phyloP scores from a whole-genome alignment of 2,797 vertebrate genomes.

The Crypturellus tataupa region DNA sequence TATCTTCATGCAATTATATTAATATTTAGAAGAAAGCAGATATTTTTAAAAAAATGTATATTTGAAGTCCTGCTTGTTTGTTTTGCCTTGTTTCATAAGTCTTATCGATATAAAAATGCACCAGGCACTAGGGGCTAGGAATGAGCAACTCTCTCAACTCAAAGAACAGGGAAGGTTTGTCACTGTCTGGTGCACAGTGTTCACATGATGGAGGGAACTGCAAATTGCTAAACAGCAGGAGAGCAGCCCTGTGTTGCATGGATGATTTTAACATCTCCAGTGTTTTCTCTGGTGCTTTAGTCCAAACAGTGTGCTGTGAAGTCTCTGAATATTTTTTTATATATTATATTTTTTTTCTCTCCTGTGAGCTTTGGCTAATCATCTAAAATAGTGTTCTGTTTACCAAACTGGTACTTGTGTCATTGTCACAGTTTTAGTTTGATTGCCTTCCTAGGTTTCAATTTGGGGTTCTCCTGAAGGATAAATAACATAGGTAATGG shows the following conservation, averaged over 20 bases:
- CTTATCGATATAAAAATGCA: neutral
- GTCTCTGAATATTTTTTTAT: neutral
- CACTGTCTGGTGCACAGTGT: conserved; percentile 30
- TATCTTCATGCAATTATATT: neutral
- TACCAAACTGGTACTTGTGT: neutral
- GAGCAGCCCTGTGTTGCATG: neutral
- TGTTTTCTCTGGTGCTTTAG: neutral
- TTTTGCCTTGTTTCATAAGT: conserved; percentile 1
- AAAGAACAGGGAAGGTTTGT: conserved; percentile 26
- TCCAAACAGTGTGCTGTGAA: neutral
- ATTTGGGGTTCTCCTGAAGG: neutral
- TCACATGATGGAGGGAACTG: neutral
- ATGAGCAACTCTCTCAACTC: neutral
- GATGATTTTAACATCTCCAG: neutral
- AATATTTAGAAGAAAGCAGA: neutral
- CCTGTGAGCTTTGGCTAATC: neutral
- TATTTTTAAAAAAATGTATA: neutral
- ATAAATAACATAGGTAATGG: neutral
- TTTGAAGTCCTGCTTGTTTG: neutral
- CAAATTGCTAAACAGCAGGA: neutral
- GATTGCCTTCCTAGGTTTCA: neutral
- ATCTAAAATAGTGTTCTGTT: neutral
- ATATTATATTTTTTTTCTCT: neutral
- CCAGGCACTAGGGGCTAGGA: neutral
- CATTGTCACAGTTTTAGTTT: neutral